Conservation (phyloP, 2,797 vertebrate species). For the Sebastes jordani region DNA sequence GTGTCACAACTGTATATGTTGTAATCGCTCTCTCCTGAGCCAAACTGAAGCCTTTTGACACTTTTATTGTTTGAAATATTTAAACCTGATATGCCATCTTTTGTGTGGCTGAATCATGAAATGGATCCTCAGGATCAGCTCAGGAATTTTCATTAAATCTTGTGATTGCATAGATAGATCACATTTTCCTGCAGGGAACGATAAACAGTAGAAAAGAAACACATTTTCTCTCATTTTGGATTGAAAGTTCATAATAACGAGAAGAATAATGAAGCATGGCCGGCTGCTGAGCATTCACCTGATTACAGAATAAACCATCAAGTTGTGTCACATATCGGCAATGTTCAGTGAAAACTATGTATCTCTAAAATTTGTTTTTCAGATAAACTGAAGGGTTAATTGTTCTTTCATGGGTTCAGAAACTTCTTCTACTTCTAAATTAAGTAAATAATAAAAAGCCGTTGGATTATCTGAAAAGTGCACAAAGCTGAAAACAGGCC, state of each 20-base stretch:
- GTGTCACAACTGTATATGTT: background rate
- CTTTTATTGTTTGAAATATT: background rate
- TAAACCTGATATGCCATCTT: background rate
- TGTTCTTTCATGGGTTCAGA: background rate
- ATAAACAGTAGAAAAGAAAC: background rate
- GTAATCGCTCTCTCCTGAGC: background rate
- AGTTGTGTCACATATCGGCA: background rate
- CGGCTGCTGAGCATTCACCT: background rate
- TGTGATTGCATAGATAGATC: background rate
- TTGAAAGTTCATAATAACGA: background rate
- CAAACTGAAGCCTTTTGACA: background rate
- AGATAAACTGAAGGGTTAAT: background rate
- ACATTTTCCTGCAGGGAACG: background rate
- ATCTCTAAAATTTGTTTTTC: background rate
- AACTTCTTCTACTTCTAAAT: background rate
- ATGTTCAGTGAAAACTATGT: background rate
- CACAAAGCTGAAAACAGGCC: too few relatives aligned
- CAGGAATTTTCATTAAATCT: background rate
- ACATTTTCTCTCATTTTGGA: background rate
- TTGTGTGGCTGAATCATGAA: background rate
- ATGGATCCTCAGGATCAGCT: background rate
- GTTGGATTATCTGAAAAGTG: background rate
- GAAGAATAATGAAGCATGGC: background rate
- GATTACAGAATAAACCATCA: background rate
- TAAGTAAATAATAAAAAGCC: background rate